Evolutionary conservation across 2,888 invertebrate species (phyloP).

Genomic region (Morpho helenor): DNA sequence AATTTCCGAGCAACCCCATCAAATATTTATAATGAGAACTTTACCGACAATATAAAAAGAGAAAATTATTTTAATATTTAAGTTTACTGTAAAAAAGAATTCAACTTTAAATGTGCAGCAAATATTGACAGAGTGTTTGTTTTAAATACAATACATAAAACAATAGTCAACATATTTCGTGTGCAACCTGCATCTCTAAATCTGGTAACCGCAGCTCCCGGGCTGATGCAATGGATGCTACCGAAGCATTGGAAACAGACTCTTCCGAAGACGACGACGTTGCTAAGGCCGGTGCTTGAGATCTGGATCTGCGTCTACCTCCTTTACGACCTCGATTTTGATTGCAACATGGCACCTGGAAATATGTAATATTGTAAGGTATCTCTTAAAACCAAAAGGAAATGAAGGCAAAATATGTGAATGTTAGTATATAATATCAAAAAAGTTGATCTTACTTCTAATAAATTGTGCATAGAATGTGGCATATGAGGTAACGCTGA

Average conservation of each 20-base stretch:
- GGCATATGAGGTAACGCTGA: slow-evolving; percentile 76
- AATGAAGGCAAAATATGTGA: too few species aligned
- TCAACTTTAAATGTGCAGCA: not conserved
- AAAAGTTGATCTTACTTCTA: slow-evolving; percentile 71
- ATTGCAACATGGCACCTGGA: slow-evolving; percentile 59
- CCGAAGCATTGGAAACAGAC: slow-evolving; percentile 65
- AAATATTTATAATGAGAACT: not conserved
- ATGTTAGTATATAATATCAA: too few species aligned
- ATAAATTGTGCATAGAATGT: slow-evolving; percentile 76
- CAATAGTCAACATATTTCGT: not conserved
- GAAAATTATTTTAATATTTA: not conserved
- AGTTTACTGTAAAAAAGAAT: not conserved
- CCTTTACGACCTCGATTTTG: slow-evolving; percentile 54
- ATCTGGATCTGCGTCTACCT: slow-evolving; percentile 61
- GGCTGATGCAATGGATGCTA: slow-evolving; percentile 68
- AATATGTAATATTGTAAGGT: too few species aligned
- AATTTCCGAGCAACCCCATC: too few species aligned
- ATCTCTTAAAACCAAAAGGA: too few species aligned
- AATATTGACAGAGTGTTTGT: not conserved
- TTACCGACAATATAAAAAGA: not conserved
- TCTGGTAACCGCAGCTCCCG: slow-evolving; percentile 61
- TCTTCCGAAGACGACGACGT: slow-evolving; percentile 63
- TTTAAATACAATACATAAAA: not conserved
- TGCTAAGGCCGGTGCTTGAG: slow-evolving; percentile 65
- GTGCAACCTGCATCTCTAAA: slow-evolving; percentile 61